Evolutionary conservation across 2,888 invertebrate genomes (phyloP).

Genomic region (Cremastinae sp.): DNA sequence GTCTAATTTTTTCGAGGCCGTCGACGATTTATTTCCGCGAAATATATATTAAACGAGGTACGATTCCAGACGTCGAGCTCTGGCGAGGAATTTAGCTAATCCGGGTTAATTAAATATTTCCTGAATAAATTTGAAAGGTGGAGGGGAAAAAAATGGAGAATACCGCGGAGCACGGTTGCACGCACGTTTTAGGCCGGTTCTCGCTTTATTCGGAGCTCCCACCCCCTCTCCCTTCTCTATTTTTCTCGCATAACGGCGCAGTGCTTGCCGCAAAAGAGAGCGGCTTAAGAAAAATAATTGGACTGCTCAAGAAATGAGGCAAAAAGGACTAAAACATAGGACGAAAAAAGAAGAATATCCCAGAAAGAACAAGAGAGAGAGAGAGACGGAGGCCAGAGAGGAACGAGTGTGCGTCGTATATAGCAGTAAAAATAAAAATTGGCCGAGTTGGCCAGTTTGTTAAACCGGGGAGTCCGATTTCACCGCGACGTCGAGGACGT

Average conservation of each 20-base stretch:
- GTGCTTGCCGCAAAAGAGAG: slow-evolving; percentile 15
- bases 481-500: slow-evolving; percentile 45
- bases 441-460: slow-evolving; percentile 55
- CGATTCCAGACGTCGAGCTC: slow-evolving; percentile 13
- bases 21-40: slow-evolving; percentile 17
- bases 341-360: slow-evolving; percentile 6
- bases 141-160: slow-evolving; percentile 7
- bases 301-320: slow-evolving; percentile 50
- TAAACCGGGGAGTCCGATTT: slow-evolving; percentile 59
- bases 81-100: slow-evolving; percentile 17
- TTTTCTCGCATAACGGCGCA: not conserved
- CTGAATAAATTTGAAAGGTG: not conserved
- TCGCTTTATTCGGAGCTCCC: slow-evolving; percentile 33
- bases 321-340: slow-evolving; percentile 7
- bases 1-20: slow-evolving; percentile 17
- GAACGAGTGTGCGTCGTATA: slow-evolving; percentile 25
- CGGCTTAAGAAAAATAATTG: slow-evolving; percentile 57
- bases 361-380: slow-evolving; percentile 3
- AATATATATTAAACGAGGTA: no score
- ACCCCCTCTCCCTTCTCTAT: slow-evolving; percentile 18
- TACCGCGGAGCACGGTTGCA: slow-evolving; percentile 21
- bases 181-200: slow-evolving; percentile 28
- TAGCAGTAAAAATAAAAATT: slow-evolving; percentile 50
- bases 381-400: slow-evolving; percentile 1
- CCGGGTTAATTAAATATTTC: slow-evolving; percentile 12